phyloP scores from a whole-genome alignment of 2,888 invertebrate species.

The Meta bourneti region DNA sequence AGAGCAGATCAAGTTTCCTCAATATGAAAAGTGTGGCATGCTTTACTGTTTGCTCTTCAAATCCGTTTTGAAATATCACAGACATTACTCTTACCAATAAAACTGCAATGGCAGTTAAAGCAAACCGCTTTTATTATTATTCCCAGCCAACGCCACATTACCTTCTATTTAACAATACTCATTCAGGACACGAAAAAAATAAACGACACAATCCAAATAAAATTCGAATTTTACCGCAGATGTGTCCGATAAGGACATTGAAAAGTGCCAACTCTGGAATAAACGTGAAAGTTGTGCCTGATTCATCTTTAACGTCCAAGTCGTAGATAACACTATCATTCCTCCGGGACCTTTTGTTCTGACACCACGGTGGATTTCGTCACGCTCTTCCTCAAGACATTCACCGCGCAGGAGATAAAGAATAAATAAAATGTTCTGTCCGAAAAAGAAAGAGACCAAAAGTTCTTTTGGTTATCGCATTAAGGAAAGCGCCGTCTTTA shows the following conservation, averaged over 20 bases:
- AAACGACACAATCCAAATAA: constrained; percentile 28
- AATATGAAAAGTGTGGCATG: too few relatives aligned
- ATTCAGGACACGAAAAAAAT: neutral
- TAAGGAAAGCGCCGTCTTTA: constrained; percentile 5
- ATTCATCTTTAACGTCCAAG: constrained; percentile 3
- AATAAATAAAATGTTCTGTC: constrained; percentile 58
- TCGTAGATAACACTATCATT: constrained; percentile 42
- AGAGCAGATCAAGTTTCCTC: too few relatives aligned
- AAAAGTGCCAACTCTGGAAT: constrained; percentile 7
- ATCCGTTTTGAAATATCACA: neutral
- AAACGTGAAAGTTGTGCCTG: constrained; percentile 48
- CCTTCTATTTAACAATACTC: too few relatives aligned
- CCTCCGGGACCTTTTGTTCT: constrained; percentile 53
- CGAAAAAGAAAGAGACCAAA: neutral
- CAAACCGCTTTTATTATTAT: too few relatives aligned
- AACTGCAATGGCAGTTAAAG: neutral
- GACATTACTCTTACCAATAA: neutral
- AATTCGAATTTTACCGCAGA: constrained; percentile 64
- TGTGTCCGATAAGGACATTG: constrained; percentile 50
- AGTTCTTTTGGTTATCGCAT: constrained; percentile 33
- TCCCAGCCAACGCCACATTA: too few relatives aligned
- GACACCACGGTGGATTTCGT: constrained; percentile 1
- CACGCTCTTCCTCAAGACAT: constrained; percentile 35
- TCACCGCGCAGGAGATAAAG: constrained; percentile 53
- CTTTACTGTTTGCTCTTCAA: neutral